A percentile compares a stretch with the other conserved stretches of the same genome.
Conservation (phyloP, 2,113 vertebrate genomes). For the Perccottus glenii region DNA sequence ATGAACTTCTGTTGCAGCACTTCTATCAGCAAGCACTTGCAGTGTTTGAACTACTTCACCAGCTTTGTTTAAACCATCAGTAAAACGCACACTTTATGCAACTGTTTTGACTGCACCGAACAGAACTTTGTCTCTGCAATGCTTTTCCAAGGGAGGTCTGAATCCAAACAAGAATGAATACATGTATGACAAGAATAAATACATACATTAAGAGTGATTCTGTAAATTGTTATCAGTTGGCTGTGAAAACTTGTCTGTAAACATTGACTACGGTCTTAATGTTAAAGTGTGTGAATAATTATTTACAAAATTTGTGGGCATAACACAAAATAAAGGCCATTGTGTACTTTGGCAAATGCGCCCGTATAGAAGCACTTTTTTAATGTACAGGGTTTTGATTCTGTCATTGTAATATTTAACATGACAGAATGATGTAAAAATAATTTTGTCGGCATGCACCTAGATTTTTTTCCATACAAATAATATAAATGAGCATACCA, state of each 20-base stretch:
- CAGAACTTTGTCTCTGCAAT: background rate
- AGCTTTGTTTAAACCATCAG: slow-evolving; percentile 28
- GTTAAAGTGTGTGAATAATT: background rate
- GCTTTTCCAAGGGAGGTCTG: background rate
- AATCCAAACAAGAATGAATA: background rate
- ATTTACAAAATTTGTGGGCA: background rate
- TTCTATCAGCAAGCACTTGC: background rate
- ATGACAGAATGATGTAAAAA: background rate
- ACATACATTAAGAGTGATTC: too few species aligned
- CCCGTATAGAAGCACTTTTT: background rate
- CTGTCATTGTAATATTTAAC: too few species aligned
- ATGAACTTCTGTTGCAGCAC: background rate
- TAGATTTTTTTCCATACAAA: too few species aligned
- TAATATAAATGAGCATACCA: too few species aligned
- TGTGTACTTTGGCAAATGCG: background rate
- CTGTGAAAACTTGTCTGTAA: background rate
- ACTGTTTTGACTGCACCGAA: slow-evolving; percentile 6
- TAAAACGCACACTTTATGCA: slow-evolving; percentile 13
- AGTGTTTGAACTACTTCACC: slow-evolving; percentile 25
- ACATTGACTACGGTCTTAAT: background rate
- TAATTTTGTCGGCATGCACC: background rate
- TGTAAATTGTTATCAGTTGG: too few species aligned
- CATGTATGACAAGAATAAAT: background rate
- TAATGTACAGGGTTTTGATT: background rate
- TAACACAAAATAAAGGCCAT: slow-evolving; percentile 10